Conservation (phyloP, 2,113 vertebrate species). For the Helogale parvula region DNA sequence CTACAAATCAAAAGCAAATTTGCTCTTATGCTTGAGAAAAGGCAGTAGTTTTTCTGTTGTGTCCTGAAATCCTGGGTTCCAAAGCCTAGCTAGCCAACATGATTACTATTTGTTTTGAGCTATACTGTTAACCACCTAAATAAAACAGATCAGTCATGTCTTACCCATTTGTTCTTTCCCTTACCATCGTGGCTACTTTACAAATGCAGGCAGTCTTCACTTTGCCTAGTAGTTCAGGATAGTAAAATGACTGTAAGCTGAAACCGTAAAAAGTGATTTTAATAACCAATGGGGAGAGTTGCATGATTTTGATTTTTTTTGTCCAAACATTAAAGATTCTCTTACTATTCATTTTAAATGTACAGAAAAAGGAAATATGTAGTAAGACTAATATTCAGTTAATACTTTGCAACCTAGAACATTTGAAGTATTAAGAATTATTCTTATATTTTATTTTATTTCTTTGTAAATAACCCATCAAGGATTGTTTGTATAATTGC, state of each 20-base stretch:
- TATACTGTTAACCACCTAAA: neutral
- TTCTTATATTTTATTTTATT: slow-evolving; percentile 1
- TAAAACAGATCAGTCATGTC: neutral
- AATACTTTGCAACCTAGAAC: neutral
- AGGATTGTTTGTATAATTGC: neutral
- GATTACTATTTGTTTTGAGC: slow-evolving; percentile 32
- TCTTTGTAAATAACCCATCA: neutral
- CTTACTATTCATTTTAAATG: neutral
- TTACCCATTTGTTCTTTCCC: neutral
- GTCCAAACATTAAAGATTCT: neutral
- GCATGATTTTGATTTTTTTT: neutral
- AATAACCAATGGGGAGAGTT: neutral
- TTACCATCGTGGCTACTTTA: neutral
- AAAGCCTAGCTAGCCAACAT: neutral
- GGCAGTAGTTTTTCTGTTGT: slow-evolving; percentile 13
- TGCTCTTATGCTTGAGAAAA: neutral
- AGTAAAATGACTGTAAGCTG: neutral
- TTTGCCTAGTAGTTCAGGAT: neutral
- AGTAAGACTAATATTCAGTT: neutral
- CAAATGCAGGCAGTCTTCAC: neutral
- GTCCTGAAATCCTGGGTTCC: slow-evolving; percentile 3
- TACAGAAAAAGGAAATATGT: neutral
- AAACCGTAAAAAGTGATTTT: neutral
- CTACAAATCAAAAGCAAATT: slow-evolving; percentile 30
- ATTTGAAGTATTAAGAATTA: neutral